phyloP scores from a whole-genome alignment of 2,888 invertebrate species.

The Macropis europaea region DNA sequence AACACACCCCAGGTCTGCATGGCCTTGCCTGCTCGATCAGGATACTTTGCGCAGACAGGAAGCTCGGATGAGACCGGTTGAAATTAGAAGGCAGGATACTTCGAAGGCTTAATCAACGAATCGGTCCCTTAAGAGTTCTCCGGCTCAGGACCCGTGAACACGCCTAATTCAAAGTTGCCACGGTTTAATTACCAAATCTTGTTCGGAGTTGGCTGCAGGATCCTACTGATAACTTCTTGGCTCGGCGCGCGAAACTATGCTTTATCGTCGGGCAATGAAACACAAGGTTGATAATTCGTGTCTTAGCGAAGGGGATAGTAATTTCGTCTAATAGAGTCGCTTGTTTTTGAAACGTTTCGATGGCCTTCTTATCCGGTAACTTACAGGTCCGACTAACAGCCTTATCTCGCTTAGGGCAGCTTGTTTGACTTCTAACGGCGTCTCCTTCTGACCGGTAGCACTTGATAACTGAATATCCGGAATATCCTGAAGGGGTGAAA shows the following conservation, averaged over 20 bases:
- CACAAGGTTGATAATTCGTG: background rate
- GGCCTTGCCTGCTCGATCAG: background rate
- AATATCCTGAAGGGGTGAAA: conserved; percentile 46
- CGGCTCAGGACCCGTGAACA: conserved; percentile 62
- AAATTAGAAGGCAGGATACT: conserved; percentile 45
- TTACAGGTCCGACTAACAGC: conserved; percentile 45
- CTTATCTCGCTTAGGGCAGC: conserved; percentile 75
- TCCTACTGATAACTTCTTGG: conserved; percentile 47
- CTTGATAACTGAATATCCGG: conserved; percentile 75
- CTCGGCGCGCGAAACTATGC: conserved; percentile 24
- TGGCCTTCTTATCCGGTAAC: conserved; percentile 54
- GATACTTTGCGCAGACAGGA: background rate
- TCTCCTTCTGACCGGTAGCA: conserved; percentile 75
- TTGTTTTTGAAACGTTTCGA: conserved; percentile 6
- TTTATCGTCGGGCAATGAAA: conserved; percentile 15
- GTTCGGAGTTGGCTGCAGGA: conserved; percentile 59
- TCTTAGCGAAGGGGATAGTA: background rate
- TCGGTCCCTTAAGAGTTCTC: conserved; percentile 71
- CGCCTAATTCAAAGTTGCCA: conserved; percentile 78
- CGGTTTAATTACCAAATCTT: conserved; percentile 77
- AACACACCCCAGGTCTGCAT: background rate
- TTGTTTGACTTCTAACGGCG: conserved; percentile 76
- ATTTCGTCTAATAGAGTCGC: background rate
- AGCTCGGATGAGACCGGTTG: conserved; percentile 3
- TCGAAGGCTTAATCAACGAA: conserved; percentile 74